A percentile compares a stretch with the other conserved stretches of the same genome.
Evolutionary conservation across 2,797 vertebrate species (phyloP).

Genomic region (Chelon auratus): DNA sequence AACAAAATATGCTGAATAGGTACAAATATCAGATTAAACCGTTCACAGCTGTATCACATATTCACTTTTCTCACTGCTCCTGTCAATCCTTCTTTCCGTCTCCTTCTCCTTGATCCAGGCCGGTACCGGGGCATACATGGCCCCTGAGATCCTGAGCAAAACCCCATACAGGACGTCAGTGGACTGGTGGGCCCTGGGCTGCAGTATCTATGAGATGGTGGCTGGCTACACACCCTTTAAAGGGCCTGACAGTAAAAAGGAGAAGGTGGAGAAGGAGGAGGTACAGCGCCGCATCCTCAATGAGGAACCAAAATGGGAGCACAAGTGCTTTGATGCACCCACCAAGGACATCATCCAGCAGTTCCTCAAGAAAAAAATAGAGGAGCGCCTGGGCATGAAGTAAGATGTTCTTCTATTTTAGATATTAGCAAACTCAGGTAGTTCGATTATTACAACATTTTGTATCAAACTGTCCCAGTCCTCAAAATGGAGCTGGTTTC

Average conservation of each 20-base stretch:
- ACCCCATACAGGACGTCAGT: constrained; percentile 90
- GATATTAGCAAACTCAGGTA: too few relatives aligned
- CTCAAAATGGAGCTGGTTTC: neutral
- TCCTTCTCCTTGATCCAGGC: constrained; percentile 81
- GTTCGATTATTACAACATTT: too few relatives aligned
- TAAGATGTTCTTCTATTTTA: constrained; percentile 69
- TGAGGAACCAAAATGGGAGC: constrained; percentile 90
- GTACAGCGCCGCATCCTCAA: constrained; percentile 91
- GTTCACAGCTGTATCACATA: neutral
- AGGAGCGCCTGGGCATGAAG: constrained; percentile 92
- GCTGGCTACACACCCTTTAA: constrained; percentile 94
- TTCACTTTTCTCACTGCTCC: neutral
- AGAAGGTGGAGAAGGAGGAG: constrained; percentile 92
- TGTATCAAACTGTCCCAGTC: too few relatives aligned
- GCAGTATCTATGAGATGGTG: constrained; percentile 96
- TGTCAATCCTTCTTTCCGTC: neutral
- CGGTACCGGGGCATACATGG: constrained; percentile 95
- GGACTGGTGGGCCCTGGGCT: constrained; percentile 97
- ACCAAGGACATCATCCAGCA: constrained; percentile 89
- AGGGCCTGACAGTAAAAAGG: constrained; percentile 88
- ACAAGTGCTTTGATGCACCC: constrained; percentile 88
- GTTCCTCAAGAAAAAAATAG: constrained; percentile 92
- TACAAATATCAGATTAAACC: neutral
- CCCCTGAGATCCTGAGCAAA: constrained; percentile 92
- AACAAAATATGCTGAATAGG: neutral